A percentile compares a stretch with the other conserved stretches of the same genome.
These are phyloP conservation scores for Amblyornis subalaris DNA, from an alignment of 2,113 vertebrate species.

Conservation along the genomic window DNA sequence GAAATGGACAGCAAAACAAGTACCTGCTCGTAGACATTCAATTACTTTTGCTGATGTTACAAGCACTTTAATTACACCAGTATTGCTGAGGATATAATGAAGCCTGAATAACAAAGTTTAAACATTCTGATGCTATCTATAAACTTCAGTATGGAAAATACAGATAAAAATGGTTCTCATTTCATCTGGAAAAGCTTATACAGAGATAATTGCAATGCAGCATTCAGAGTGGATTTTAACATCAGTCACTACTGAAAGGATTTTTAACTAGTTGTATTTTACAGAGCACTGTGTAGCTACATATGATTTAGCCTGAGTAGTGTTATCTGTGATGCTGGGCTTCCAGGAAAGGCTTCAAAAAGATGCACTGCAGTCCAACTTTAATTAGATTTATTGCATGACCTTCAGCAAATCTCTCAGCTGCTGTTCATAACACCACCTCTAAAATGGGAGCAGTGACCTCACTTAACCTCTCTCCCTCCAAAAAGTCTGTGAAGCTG, in stretches of 20 bases:
- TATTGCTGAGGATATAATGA: conserved; percentile 35
- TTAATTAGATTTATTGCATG: conserved; percentile 41
- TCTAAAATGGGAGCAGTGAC: not conserved
- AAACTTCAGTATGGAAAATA: conserved; percentile 47
- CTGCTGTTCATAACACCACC: not conserved
- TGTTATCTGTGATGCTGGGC: not conserved
- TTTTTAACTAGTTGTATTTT: conserved; percentile 34
- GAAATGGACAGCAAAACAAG: conserved; percentile 42
- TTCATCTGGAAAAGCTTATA: conserved; percentile 67
- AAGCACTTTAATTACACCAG: conserved; percentile 58
- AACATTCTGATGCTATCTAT: conserved; percentile 49
- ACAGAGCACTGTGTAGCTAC: not conserved
- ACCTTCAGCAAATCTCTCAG: conserved; percentile 40
- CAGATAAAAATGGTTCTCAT: conserved; percentile 65
- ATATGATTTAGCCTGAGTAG: not conserved
- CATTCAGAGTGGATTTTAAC: conserved; percentile 43
- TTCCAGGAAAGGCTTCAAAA: conserved; percentile 32
- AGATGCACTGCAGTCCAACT: not conserved
- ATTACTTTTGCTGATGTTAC: conserved; percentile 10
- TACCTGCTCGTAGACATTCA: conserved; percentile 6
- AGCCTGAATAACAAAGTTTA: conserved; percentile 54
- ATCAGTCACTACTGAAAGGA: conserved; percentile 6
- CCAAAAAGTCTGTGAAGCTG: not conserved
- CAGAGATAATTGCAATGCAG: conserved; percentile 59
- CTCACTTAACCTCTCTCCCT: not conserved